These are phyloP conservation scores for Microplitis demolitor DNA, from an alignment of 1,140 invertebrate genomes.

Conservation along the genomic window DNA sequence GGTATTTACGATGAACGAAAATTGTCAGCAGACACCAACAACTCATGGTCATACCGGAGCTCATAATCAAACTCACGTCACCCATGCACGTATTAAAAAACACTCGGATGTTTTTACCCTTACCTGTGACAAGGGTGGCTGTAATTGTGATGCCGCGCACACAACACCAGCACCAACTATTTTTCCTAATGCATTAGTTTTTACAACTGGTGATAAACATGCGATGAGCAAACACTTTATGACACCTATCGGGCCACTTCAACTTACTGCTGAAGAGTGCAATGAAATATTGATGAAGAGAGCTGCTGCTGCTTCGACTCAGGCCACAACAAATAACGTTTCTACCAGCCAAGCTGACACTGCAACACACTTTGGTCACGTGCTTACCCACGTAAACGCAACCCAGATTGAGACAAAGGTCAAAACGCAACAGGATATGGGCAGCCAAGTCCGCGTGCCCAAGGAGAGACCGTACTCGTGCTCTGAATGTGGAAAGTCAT, in stretches of 20 bases:
- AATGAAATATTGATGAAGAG: constrained; percentile 77
- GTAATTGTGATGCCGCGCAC: constrained; percentile 56
- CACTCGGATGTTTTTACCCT: constrained; percentile 56
- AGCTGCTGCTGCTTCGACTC: constrained; percentile 52
- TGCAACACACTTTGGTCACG: constrained; percentile 57
- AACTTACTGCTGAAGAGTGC: constrained; percentile 76
- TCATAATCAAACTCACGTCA: constrained; percentile 57
- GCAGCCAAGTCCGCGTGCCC: constrained; percentile 63
- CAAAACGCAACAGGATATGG: constrained; percentile 66
- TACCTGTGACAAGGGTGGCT: constrained; percentile 57
- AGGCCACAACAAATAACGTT: constrained; percentile 52
- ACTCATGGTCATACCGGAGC: constrained; percentile 46
- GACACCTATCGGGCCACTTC: constrained; percentile 72
- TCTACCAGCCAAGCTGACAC: constrained; percentile 58
- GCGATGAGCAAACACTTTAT: constrained; percentile 63
- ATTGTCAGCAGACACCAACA: constrained; percentile 54
- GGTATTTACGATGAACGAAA: constrained; percentile 58
- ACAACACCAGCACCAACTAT: constrained; percentile 50
- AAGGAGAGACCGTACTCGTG: constrained; percentile 82
- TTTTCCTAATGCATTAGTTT: constrained; percentile 56
- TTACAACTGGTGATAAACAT: constrained; percentile 57
- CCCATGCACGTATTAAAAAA: constrained; percentile 54
- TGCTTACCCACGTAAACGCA: constrained; percentile 61
- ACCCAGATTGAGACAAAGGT: constrained; percentile 65
- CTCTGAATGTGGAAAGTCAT: constrained; percentile 81